A percentile compares a stretch with the other conserved stretches of the same genome.
phyloP scores from a whole-genome alignment of 2,888 invertebrate species.

The Drosophila subsilvestris region DNA sequence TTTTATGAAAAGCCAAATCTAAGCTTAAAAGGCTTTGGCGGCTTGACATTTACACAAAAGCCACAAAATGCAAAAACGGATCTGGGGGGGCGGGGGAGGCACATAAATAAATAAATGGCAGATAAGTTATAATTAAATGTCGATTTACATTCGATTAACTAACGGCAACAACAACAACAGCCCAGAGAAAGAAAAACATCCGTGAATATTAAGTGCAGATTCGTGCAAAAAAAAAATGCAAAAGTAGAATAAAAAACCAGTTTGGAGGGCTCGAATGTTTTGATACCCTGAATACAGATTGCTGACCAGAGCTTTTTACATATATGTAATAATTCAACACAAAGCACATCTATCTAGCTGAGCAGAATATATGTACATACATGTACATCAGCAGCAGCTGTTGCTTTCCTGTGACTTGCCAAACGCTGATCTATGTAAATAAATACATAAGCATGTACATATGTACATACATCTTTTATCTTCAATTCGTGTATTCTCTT shows the following conservation, averaged over 20 bases:
- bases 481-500: too few relatives aligned
- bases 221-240: background rate
- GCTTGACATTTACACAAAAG: conserved; percentile 55
- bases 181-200: conserved; percentile 41
- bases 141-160: conserved; percentile 63
- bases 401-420: too few relatives aligned
- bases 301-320: too few relatives aligned
- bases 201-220: conserved; percentile 10
- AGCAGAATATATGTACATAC: too few relatives aligned
- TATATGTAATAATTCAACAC: too few relatives aligned
- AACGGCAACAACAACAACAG: background rate
- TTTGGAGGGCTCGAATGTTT: background rate
- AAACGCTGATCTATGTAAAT: too few relatives aligned
- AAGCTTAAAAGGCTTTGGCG: conserved; percentile 52
- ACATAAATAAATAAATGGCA: conserved; percentile 43
- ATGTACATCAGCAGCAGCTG: too few relatives aligned
- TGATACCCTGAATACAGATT: too few relatives aligned
- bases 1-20: conserved; percentile 51
- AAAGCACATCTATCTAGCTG: too few relatives aligned
- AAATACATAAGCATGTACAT: too few relatives aligned
- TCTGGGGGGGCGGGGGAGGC: too few relatives aligned
- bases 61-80: conserved; percentile 36
- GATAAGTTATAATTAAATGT: conserved; percentile 70
- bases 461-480: too few relatives aligned
- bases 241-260: background rate